Conservation (phyloP, 2,888 invertebrate species). For the Drosophila macrospina region DNA sequence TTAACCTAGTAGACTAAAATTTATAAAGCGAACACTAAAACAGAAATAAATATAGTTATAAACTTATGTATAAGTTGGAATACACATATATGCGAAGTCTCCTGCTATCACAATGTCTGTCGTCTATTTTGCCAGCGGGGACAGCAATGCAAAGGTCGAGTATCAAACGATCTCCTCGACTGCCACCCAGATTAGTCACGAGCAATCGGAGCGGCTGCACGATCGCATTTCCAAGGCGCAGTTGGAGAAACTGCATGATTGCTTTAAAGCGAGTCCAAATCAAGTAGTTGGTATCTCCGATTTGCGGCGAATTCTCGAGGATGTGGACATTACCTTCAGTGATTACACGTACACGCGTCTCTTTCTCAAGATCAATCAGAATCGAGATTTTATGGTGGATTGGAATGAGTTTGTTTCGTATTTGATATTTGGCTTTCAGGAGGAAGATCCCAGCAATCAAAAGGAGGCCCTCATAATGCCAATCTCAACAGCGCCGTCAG, state of each 20-base stretch:
- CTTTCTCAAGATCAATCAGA: constrained; percentile 88
- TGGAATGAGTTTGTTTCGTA: constrained; percentile 94
- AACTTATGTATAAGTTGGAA: constrained; percentile 35
- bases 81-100: constrained; percentile 23
- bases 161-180: constrained; percentile 78
- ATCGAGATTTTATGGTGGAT: constrained; percentile 87
- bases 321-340: constrained; percentile 71
- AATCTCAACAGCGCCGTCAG: constrained; percentile 87
- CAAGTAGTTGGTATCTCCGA: constrained; percentile 68
- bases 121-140: constrained; percentile 41
- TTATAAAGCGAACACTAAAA: constrained; percentile 38
- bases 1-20: constrained; percentile 56
- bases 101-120: constrained; percentile 45
- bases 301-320: constrained; percentile 71
- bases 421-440: constrained; percentile 90
- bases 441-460: constrained; percentile 88
- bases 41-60: constrained; percentile 41
- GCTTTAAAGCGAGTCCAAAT: constrained; percentile 60
- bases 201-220: constrained; percentile 80
- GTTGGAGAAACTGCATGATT: constrained; percentile 72
- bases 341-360: constrained; percentile 88
- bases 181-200: constrained; percentile 33
- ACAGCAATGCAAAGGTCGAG: constrained; percentile 59
- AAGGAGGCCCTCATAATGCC: constrained; percentile 88
- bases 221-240: constrained; percentile 79